Percentiles rank a stretch among this genome's conserved stretches.
These are phyloP conservation scores for Nudaria mundana DNA, from an alignment of 2,888 invertebrate genomes.

Conservation along the genomic window DNA sequence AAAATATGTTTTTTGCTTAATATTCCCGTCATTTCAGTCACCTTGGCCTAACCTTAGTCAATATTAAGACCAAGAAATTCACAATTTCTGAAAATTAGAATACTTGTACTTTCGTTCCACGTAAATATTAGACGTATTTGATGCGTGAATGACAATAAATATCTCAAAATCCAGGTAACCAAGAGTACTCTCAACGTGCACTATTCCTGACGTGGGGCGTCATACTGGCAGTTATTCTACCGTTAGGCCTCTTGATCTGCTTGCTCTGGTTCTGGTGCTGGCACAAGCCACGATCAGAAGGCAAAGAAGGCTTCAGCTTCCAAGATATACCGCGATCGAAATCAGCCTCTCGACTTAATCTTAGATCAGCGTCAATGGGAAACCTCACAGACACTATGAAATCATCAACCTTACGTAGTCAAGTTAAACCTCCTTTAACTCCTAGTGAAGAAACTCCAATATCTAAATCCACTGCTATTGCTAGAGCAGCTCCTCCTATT, in stretches of 20 bases:
- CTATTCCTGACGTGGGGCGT: conserved; percentile 88
- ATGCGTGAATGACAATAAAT: conserved; percentile 18
- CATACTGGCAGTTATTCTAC: conserved; percentile 86
- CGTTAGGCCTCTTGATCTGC: conserved; percentile 83
- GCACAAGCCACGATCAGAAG: conserved; percentile 79
- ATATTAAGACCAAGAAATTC: no score
- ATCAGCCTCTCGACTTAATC: conserved; percentile 81
- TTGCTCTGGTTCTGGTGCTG: conserved; percentile 84
- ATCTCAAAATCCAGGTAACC: conserved; percentile 78
- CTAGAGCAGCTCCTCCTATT: conserved; percentile 57
- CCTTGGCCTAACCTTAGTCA: no score
- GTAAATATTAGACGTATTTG: no score
- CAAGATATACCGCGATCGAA: conserved; percentile 80
- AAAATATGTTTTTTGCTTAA: no score
- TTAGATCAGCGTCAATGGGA: conserved; percentile 77
- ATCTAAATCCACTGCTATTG: conserved; percentile 34
- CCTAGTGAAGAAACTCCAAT: conserved; percentile 64
- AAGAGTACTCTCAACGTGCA: conserved; percentile 85
- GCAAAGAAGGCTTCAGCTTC: conserved; percentile 80
- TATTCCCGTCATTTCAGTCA: no score
- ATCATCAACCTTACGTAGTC: conserved; percentile 63
- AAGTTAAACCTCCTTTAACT: conserved; percentile 58
- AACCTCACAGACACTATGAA: conserved; percentile 76
- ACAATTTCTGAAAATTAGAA: no score
- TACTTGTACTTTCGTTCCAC: no score